A percentile compares a stretch with the other conserved stretches of the same genome.
Conservation (phyloP, 23 tunicate genomes). For the Phallusia fumigata region DNA sequence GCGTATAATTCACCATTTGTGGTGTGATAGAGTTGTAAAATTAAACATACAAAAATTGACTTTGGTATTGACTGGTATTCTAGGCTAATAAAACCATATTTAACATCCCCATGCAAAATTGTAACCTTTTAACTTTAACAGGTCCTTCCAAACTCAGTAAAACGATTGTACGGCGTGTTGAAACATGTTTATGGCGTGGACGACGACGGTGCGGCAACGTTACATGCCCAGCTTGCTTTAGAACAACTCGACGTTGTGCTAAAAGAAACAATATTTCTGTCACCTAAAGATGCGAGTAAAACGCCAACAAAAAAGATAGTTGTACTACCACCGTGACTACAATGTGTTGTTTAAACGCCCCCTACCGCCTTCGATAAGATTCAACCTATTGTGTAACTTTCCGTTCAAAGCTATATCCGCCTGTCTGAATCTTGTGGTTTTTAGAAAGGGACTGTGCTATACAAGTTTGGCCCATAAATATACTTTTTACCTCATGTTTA, state of each 20-base stretch:
- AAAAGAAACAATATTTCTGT: conserved; percentile 33
- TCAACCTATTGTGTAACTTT: no score
- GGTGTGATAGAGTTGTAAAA: neutral
- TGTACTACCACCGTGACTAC: conserved; percentile 30
- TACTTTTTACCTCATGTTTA: no score
- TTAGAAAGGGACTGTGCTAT: no score
- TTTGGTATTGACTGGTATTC: no score
- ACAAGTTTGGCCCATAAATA: no score
- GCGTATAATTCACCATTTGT: no score
- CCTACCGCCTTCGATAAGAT: no score
- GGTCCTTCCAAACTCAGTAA: conserved; percentile 45
- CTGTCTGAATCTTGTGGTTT: no score
- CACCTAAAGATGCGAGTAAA: neutral
- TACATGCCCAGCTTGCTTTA: conserved; percentile 69
- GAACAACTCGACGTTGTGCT: conserved; percentile 60
- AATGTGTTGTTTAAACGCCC: no score
- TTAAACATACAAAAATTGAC: no score
- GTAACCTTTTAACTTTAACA: neutral
- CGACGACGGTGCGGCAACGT: conserved; percentile 49
- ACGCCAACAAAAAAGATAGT: conserved; percentile 40
- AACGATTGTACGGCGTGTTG: conserved; percentile 24
- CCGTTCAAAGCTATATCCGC: no score
- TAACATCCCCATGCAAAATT: neutral
- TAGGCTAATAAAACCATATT: no score
- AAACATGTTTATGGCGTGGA: conserved; percentile 37